Evolutionary conservation across 2,888 invertebrate species (phyloP), one percentile per base, ranked within the genome.

Genomic region (Branchinecta sandiegonensis): DNA sequence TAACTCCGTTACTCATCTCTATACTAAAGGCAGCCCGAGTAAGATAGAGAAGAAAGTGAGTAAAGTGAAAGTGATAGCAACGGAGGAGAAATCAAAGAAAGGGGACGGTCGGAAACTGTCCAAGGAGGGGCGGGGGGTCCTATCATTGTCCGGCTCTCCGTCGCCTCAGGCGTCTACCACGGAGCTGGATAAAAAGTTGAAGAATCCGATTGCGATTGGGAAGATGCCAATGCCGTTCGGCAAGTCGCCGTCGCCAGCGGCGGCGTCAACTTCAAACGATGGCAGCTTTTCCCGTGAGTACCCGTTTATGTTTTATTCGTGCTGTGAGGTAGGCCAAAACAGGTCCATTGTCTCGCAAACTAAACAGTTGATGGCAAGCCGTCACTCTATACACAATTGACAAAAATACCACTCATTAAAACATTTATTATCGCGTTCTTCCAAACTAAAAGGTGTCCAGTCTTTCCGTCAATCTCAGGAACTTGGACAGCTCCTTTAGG

Each of bases 131-230:
- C 63, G 63, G 23, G 63, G 63, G n/a, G 63, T 11, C n/a, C n/a
- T 9, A 23, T 56, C 63, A n/a, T 10, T 56, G 9, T 56, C 63
- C 14, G 63, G 63, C n/a, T 56, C 63, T 23, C 63, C 63, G 14
- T 56, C 63, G 12, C 63, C 63, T 23, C 63, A 23, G 23, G 23
- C 63, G 23, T 56, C 63, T 17, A 56, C 63, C 23, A 56, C 23
- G 14, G 63, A 56, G 63, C 63, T 56, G 63, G 63, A 56, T 23
- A 56, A 56, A 9, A 56, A 56, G 63, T 56, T 56, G 63, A 56
- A 56, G 63, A 56, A 56, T 23, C 63, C 63, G 14, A 56, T 56
- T 56, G 23, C 14, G n/a, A 37, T 37, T 37, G 37, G 37, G 37
- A 37, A 37, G 37, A 37, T 37, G 37, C n/a, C n/a, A 56, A 56